Base-by-base conservation (phyloP, 2,888 invertebrate genomes). In the Ophion costatus region DNA sequence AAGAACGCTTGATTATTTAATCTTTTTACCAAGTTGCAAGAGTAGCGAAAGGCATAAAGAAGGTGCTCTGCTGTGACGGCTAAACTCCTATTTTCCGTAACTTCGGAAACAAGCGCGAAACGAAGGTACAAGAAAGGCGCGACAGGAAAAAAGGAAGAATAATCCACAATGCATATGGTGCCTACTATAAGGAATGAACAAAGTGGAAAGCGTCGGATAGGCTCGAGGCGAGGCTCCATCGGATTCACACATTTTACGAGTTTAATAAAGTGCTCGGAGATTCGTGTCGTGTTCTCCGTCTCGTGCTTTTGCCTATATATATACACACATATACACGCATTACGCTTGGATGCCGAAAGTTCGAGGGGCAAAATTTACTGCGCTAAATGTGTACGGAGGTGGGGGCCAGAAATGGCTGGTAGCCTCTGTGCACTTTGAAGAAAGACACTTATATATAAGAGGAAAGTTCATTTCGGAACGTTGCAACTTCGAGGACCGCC, bases 261-360 rank as follows among this genome's bases (percentile, higher is more conserved):
- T 56, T 80, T 80, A 80, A 84, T 84, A 84, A 80, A 84, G 67
- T 84, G 76, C 80, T 56, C 57, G 56, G 80, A 22, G 76, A 61
- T 24, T 73, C 56, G 77, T 22, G 24, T 61, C 10, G 17, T 51
- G 51, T 51, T 51, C 17, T 17, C 51, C 51, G 51, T 51, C 17
- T 51, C 51, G 17, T 17, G 51, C 17, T 5, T 29, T 29, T 29
- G 4, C 29, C 29, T 51, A 51, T 51, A 51, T 17, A 51, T 51
- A 51, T 17, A 14, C 17, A 51, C 17, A 51, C 7, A 38, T 38
- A 38, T 38, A 70, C 45, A 24, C 66, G 61, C 73, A 77, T 82
- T 78, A 73, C 76, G 42, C 67, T 24, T 14, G 45, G 71, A 42
- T 45, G 59, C 67, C 22, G 38, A 42, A 42, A 24, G 57, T 51